Evolutionary conservation across 2,797 vertebrate genomes (phyloP).

Genomic region (Melanotaenia trifasciata): DNA sequence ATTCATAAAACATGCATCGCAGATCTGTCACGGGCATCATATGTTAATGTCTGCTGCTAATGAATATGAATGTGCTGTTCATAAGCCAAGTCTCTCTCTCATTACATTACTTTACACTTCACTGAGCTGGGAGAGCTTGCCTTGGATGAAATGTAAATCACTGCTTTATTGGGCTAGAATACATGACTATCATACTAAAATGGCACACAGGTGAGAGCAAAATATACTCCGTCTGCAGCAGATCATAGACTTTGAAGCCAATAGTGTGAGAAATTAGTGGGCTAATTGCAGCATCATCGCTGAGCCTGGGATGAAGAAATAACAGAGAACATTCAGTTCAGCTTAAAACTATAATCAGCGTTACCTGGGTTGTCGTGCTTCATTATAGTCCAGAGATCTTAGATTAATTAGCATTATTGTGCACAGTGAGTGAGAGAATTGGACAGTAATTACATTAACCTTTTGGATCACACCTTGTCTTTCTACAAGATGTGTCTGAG

Average conservation of each 20-base stretch:
- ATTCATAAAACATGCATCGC: conserved; percentile 79
- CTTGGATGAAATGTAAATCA: conserved; percentile 92
- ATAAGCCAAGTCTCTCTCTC: conserved; percentile 84
- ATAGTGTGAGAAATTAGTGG: conserved; percentile 43
- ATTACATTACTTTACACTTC: conserved; percentile 92
- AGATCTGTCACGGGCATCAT: conserved; percentile 80
- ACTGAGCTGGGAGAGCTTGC: conserved; percentile 84
- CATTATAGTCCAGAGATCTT: conserved; percentile 78
- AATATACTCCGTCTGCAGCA: conserved; percentile 60
- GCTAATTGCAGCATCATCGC: conserved; percentile 57
- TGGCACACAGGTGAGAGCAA: conserved; percentile 64
- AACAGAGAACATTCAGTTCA: conserved; percentile 54
- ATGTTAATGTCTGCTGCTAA: conserved; percentile 87
- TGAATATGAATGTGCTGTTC: conserved; percentile 92
- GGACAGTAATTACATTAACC: conserved; percentile 85
- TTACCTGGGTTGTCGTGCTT: conserved; percentile 76
- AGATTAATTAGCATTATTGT: conserved; percentile 83
- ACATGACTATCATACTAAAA: conserved; percentile 74
- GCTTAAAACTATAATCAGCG: conserved; percentile 76
- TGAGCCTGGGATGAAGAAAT: conserved; percentile 46
- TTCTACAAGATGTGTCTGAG: conserved; percentile 80
- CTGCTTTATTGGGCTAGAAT: conserved; percentile 85
- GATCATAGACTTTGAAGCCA: conserved; percentile 49
- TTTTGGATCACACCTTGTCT: conserved; percentile 81
- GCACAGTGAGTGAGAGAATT: conserved; percentile 80